Base-by-base conservation (phyloP, 2,113 vertebrate genomes). In the Corvus hawaiiensis region DNA sequence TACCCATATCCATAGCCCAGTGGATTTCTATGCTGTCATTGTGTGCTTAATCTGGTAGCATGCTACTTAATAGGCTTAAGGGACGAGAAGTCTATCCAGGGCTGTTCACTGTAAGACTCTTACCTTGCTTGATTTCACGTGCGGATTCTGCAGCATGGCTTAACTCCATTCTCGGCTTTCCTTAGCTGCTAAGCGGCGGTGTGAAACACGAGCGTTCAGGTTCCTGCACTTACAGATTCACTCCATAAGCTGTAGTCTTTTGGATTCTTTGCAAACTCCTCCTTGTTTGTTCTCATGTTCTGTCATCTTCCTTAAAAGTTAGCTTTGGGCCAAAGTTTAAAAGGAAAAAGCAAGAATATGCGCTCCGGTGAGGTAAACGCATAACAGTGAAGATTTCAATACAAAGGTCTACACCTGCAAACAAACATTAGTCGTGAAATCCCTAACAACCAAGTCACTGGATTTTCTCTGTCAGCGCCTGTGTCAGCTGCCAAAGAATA, bases 401-500 rank as follows among this genome's bases (percentile, higher is more conserved):
- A 48, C 96, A 96, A 95, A 97, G 93, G 97, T 96, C 94, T 92
- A 96, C 96, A 97, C 97, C 98, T 97, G 90, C 96, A 97, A 97
- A 97, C 90, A 96, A 97, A 97, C 98, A 95, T 97, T 98, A 98
- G 98, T 98, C 98, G 98, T 98, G 98, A 98, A 98, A 98, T 98
- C 98, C 98, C 98, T 98, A 97, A 97, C 97, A 98, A 98, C 97
- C 87, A 94, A 99, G 98, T 99, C 99, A 99, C 99, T 98, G 98
- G 99, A 99, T 98, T 98, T 98, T 98, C 98, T 98, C 98, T 98
- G 98, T 98, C 98, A 98, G 98, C 98, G 97, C 98, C 98, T 98
- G 97, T 98, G 98, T 98, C 98, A 98, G 98, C 98, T 99, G 99
- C 99, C 99, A 99, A 99, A 99, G 99, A 99, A 98, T 98, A 98